A percentile compares a stretch with the other conserved stretches of the same genome.
Conservation (phyloP, 64 coral and sea anemone species). For the Stylophora pistillata region DNA sequence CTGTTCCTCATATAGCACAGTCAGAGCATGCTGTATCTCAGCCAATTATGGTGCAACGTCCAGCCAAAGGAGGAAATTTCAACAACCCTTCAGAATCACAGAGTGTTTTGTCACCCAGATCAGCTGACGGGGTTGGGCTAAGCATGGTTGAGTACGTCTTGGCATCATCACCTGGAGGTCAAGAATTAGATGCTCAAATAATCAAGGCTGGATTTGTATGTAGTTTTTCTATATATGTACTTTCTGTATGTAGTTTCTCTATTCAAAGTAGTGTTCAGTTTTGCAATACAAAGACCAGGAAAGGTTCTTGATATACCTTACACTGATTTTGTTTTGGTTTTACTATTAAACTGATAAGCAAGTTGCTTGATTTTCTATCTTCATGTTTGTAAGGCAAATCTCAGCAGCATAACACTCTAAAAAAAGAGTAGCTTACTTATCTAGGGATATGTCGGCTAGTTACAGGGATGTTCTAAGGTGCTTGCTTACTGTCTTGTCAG, state of each 20-base stretch:
- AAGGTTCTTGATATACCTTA: too few species aligned
- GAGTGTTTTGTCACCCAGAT: constrained; percentile 85
- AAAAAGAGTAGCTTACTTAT: too few species aligned
- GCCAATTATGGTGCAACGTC: constrained; percentile 93
- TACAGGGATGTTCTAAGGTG: too few species aligned
- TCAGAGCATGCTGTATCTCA: constrained; percentile 99
- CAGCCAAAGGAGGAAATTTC: constrained; percentile 76
- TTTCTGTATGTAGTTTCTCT: too few species aligned
- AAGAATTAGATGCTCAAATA: constrained; percentile 92
- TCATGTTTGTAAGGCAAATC: too few species aligned
- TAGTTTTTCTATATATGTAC: not conserved
- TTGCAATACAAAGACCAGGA: too few species aligned
- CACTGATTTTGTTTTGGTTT: not conserved
- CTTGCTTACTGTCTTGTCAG: too few species aligned
- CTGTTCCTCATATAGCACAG: constrained; percentile 85
- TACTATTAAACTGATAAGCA: too few species aligned
- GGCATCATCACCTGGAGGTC: constrained; percentile 82
- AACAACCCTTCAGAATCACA: constrained; percentile 78
- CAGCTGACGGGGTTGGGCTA: constrained; percentile 89
- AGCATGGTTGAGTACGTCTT: constrained; percentile 97
- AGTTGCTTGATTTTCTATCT: too few species aligned
- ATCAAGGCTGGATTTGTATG: constrained; percentile 97
- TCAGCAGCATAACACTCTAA: too few species aligned
- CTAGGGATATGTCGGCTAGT: too few species aligned
- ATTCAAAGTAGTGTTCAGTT: too few species aligned